phyloP scores from a whole-genome alignment of 2,113 vertebrate genomes.

The Gila orcuttii region DNA sequence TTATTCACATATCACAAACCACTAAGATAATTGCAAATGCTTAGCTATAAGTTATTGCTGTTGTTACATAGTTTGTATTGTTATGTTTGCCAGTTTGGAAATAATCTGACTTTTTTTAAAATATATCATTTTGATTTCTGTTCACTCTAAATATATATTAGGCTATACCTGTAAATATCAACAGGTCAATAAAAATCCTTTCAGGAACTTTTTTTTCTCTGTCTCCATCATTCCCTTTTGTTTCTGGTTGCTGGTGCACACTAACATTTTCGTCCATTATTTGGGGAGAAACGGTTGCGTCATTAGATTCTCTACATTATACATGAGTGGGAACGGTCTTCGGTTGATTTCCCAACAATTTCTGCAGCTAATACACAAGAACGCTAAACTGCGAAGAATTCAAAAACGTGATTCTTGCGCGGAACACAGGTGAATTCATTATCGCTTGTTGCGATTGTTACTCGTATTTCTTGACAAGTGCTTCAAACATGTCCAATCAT shows the following conservation, averaged over 20 bases:
- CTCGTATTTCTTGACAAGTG: too few species aligned
- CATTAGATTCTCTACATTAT: not conserved
- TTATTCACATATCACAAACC: not conserved
- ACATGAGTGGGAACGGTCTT: not conserved
- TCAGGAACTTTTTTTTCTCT: not conserved
- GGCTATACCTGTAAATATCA: not conserved
- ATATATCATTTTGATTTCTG: not conserved
- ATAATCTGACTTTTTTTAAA: not conserved
- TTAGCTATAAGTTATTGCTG: not conserved
- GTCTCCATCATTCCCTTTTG: not conserved
- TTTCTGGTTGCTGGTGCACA: not conserved
- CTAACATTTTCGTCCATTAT: not conserved
- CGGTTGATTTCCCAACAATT: not conserved
- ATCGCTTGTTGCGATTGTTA: too few species aligned
- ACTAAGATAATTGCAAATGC: not conserved
- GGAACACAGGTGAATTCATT: too few species aligned
- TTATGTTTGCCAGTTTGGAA: not conserved
- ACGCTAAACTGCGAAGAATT: too few species aligned
- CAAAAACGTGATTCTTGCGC: too few species aligned
- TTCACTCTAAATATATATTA: not conserved
- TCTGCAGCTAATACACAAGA: not conserved
- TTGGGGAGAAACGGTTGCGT: too few species aligned
- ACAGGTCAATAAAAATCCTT: not conserved
- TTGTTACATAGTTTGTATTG: not conserved
- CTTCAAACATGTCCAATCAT: too few species aligned